phyloP scores from a whole-genome alignment of 2,113 vertebrate species.

The Chitala chitala region DNA sequence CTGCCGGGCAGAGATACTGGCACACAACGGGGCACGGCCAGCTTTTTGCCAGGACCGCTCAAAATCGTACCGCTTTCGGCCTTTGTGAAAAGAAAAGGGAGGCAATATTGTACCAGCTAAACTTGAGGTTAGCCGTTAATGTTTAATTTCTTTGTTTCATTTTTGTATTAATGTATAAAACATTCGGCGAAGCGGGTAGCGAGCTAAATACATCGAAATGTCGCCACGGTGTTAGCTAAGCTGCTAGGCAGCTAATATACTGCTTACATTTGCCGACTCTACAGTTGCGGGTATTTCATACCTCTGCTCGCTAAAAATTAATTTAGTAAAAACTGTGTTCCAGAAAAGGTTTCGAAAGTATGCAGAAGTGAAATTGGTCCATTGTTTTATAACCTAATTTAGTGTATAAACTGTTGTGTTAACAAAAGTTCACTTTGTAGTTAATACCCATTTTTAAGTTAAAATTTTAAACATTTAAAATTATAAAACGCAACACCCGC shows the following conservation, averaged over 20 bases:
- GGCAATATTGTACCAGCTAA: slow-evolving; percentile 25
- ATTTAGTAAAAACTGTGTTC: too few relatives aligned
- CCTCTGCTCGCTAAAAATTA: background rate
- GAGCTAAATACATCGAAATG: background rate
- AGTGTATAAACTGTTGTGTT: background rate
- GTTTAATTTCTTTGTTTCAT: slow-evolving; percentile 1
- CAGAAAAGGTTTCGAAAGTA: background rate
- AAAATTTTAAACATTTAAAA: too few relatives aligned
- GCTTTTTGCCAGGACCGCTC: slow-evolving; percentile 33
- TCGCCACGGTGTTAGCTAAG: slow-evolving; percentile 6
- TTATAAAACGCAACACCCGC: too few relatives aligned
- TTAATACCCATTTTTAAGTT: too few relatives aligned
- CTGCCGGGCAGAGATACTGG: slow-evolving; percentile 59
- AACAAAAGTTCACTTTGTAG: background rate
- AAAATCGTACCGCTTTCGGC: slow-evolving; percentile 3
- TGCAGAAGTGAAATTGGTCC: background rate
- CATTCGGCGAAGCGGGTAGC: background rate
- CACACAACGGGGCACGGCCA: slow-evolving; percentile 55
- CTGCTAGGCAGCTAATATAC: background rate
- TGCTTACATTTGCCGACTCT: background rate
- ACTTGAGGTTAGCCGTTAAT: slow-evolving; percentile 45
- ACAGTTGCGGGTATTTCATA: background rate
- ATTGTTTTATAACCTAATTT: too few relatives aligned
- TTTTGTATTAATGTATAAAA: too few relatives aligned
- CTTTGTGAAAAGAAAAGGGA: background rate